Evolutionary conservation across 2,888 invertebrate genomes (phyloP).

Genomic region (Hesperia comma): DNA sequence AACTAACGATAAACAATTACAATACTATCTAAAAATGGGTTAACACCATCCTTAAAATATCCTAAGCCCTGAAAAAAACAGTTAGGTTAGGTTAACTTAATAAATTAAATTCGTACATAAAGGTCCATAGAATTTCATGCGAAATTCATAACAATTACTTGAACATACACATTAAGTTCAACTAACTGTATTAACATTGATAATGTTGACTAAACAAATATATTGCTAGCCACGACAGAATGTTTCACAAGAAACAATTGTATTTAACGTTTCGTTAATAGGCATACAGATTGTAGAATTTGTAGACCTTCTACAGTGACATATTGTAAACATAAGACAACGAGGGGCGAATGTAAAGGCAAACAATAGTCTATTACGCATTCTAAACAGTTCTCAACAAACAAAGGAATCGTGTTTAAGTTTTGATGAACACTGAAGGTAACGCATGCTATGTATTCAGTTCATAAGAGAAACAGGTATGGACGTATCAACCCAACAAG

Average conservation of each 20-base stretch:
- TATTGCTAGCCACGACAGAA: too few relatives aligned
- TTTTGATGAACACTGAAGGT: not conserved
- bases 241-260: not conserved
- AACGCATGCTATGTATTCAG: not conserved
- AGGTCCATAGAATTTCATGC: too few relatives aligned
- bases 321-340: not conserved
- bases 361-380: not conserved
- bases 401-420: not conserved
- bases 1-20: not conserved
- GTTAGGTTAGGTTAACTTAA: too few relatives aligned
- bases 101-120: too few relatives aligned
- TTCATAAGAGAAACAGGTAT: constrained; percentile 26
- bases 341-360: not conserved
- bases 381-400: not conserved
- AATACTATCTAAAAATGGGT: not conserved
- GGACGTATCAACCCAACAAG: constrained; percentile 51
- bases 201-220: too few relatives aligned
- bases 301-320: not conserved
- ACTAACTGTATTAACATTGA: too few relatives aligned
- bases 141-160: too few relatives aligned
- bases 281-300: too few relatives aligned
- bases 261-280: not conserved
- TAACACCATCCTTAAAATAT: too few relatives aligned
- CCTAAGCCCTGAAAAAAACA: too few relatives aligned
- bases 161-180: too few relatives aligned